phyloP scores from a whole-genome alignment of 1,140 invertebrate species.

The Leptoteleia sp. region DNA sequence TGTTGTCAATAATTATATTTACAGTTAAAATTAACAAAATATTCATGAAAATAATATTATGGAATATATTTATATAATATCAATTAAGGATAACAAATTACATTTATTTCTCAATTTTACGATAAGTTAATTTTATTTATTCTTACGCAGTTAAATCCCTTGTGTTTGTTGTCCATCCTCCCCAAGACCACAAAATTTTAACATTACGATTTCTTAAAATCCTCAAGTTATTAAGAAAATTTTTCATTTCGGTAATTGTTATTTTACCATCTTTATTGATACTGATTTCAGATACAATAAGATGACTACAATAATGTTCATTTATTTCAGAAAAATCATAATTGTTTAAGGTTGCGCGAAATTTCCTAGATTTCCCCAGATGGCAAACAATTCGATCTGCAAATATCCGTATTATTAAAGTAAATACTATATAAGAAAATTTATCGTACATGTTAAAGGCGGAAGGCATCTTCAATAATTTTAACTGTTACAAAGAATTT shows the following conservation, averaged over 20 bases:
- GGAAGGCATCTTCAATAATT: no score
- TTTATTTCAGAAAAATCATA: constrained; percentile 12
- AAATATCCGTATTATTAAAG: no score
- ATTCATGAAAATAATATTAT: no score
- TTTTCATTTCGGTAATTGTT: neutral
- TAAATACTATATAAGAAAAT: no score
- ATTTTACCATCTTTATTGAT: neutral
- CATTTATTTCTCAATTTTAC: no score
- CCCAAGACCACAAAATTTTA: constrained; percentile 17
- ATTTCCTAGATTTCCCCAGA: neutral
- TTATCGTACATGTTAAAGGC: no score
- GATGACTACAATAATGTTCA: constrained; percentile 5
- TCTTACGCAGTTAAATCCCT: neutral
- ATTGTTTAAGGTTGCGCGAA: neutral
- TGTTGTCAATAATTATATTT: no score
- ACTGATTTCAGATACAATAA: constrained; percentile 7
- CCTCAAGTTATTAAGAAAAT: neutral
- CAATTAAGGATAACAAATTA: no score
- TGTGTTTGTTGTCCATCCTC: constrained; percentile 13
- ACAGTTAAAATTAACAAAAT: no score
- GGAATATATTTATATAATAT: no score
- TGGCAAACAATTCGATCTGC: constrained; percentile 17
- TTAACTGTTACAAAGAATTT: no score
- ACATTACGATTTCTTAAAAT: constrained; percentile 9
- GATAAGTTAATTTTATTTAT: neutral